Percentiles rank a stretch among this genome's conserved stretches.
These are phyloP conservation scores for Coenonympha arcania DNA, from an alignment of 2,888 invertebrate genomes.

Conservation along the genomic window DNA sequence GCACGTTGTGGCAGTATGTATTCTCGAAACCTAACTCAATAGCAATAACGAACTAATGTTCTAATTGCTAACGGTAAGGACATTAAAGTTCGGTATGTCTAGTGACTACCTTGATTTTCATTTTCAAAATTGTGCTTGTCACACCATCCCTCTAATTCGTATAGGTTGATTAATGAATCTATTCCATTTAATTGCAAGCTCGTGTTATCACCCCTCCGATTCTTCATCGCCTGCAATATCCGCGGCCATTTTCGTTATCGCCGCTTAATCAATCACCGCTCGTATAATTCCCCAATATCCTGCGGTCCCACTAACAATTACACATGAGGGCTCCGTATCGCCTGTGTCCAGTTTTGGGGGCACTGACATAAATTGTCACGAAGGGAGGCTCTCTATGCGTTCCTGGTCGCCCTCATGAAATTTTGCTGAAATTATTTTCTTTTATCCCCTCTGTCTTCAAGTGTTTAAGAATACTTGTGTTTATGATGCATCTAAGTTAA, in stretches of 20 bases:
- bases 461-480: too few relatives aligned
- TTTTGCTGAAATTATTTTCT: neutral
- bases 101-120: neutral
- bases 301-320: constrained; percentile 71
- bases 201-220: constrained; percentile 38
- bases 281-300: constrained; percentile 71
- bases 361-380: constrained; percentile 73
- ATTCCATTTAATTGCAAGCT: constrained; percentile 34
- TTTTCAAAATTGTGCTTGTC: constrained; percentile 36
- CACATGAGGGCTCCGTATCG: constrained; percentile 66
- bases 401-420: constrained; percentile 15
- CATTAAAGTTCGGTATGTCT: neutral
- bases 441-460: too few relatives aligned
- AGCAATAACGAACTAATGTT: too few relatives aligned
- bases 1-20: too few relatives aligned
- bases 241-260: constrained; percentile 56
- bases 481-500: too few relatives aligned
- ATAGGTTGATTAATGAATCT: constrained; percentile 45
- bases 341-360: constrained; percentile 60
- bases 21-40: too few relatives aligned
- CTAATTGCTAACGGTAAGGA: neutral
- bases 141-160: constrained; percentile 41
- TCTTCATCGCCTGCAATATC: constrained; percentile 55
- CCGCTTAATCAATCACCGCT: constrained; percentile 66
- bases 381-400: constrained; percentile 40